Evolutionary conservation across 2,888 invertebrate genomes (phyloP), one percentile per base, ranked within the genome.

Genomic region (Rotaria sp.): DNA sequence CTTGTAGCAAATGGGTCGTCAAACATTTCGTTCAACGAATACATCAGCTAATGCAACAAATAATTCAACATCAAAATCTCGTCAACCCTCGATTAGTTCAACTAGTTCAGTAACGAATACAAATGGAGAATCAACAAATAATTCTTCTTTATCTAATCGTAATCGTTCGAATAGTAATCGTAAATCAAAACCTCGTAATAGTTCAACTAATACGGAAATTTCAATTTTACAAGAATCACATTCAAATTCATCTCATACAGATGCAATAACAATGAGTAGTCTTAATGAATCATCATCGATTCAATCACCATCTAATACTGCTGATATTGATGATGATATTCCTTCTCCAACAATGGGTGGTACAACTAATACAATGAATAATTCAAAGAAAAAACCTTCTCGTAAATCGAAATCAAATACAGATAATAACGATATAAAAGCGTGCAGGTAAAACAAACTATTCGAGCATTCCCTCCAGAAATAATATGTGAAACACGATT

Each of bases 381-480:
- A 13, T 30, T 21, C 67, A 67, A 67, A 67, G 67, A 67, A 67
- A 38, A 67, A 67, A 35, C 8, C 35, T 21, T 30, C 67, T 18
- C 35, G 35, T 11, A 67, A 67, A 35, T 67, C 67, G 7, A 67
- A 67, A 45, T 11, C 80, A 21, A 80, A 80, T n/a, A 80, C 45
- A 10, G 41, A 41, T 80, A 45, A 13, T 80, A 45, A 41, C 4
- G 80, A 80, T 45, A 45, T 80, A 24, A 80, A 80, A 80, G 45
- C 80, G n/a, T 80, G 80, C 80, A 80, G n/a, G 80, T 80, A 80
- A 67, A 52, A 21, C n/a, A n/a, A n/a, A n/a, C n/a, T n/a, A n/a
- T n/a, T n/a, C n/a, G n/a, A n/a, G n/a, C n/a, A n/a, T n/a, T n/a
- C n/a, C n/a, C n/a, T n/a, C n/a, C n/a, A n/a, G n/a, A n/a, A n/a